phyloP scores from a whole-genome alignment of 2,113 vertebrate genomes.

The Mirza zaza region DNA sequence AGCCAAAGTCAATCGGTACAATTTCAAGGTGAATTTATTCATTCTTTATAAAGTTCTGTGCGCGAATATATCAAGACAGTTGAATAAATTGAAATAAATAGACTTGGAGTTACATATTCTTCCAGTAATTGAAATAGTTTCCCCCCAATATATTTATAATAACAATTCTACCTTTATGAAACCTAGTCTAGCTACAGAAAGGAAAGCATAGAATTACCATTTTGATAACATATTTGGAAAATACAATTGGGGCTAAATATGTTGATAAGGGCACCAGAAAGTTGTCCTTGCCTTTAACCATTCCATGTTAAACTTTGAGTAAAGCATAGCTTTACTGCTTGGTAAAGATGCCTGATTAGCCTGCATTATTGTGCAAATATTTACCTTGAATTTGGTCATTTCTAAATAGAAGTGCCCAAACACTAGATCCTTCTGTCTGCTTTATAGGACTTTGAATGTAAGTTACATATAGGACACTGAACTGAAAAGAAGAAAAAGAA shows the following conservation, averaged over 20 bases:
- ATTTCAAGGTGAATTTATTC: slow-evolving; percentile 92
- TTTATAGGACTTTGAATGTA: not conserved
- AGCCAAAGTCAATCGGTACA: slow-evolving; percentile 88
- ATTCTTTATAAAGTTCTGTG: slow-evolving; percentile 87
- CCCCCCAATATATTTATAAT: slow-evolving; percentile 85
- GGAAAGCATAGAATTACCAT: slow-evolving; percentile 88
- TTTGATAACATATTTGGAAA: slow-evolving; percentile 89
- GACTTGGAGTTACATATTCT: slow-evolving; percentile 88
- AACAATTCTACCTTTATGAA: slow-evolving; percentile 87
- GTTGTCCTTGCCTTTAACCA: slow-evolving; percentile 82
- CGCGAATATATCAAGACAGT: slow-evolving; percentile 87
- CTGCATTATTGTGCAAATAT: slow-evolving; percentile 47
- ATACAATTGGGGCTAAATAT: slow-evolving; percentile 84
- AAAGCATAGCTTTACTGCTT: slow-evolving; percentile 44
- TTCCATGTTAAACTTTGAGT: slow-evolving; percentile 65
- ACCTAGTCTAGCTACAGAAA: slow-evolving; percentile 80
- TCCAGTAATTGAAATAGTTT: slow-evolving; percentile 89
- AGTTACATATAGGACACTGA: not conserved
- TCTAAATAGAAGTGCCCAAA: slow-evolving; percentile 5
- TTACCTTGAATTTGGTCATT: slow-evolving; percentile 59
- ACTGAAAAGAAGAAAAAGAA: not conserved
- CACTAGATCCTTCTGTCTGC: not conserved
- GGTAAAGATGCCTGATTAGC: slow-evolving; percentile 75
- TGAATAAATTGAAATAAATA: slow-evolving; percentile 92
- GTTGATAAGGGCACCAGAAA: slow-evolving; percentile 84